Conservation (phyloP, 2,797 vertebrate genomes). For the Darevskia mixta region DNA sequence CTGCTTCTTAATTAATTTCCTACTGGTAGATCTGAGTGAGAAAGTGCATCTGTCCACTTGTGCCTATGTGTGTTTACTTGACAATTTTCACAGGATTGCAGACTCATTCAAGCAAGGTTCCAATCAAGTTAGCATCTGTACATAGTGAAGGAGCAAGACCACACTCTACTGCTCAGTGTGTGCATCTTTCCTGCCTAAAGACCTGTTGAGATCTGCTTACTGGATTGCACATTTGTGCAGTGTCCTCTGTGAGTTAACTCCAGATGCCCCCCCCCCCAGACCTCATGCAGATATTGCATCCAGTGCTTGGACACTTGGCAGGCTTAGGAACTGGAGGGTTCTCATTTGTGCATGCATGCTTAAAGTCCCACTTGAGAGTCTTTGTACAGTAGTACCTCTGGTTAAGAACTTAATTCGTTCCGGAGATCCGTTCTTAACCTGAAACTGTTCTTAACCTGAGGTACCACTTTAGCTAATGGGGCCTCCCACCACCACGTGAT, state of each 20-base stretch:
- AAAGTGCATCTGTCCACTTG: neutral
- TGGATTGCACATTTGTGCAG: neutral
- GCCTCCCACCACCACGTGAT: too few relatives aligned
- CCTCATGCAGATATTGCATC: neutral
- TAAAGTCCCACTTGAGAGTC: neutral
- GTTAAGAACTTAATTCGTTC: too few relatives aligned
- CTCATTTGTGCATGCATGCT: too few relatives aligned
- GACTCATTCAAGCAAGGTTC: neutral
- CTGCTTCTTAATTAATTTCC: constrained; percentile 23
- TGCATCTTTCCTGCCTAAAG: neutral
- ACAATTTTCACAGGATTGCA: too few relatives aligned
- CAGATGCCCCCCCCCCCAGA: too few relatives aligned
- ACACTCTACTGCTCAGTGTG: neutral
- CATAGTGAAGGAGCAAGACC: neutral
- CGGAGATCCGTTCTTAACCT: too few relatives aligned
- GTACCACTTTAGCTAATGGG: too few relatives aligned
- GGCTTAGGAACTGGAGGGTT: neutral
- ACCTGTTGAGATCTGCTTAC: neutral
- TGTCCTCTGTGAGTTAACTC: neutral
- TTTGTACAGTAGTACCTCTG: too few relatives aligned
- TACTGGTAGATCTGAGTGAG: neutral
- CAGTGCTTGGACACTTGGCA: neutral
- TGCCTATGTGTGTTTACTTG: neutral
- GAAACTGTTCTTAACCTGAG: too few relatives aligned
- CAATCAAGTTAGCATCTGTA: neutral